Base-by-base conservation (phyloP, 2,888 invertebrate species). In the Caenorhabditis sp. region DNA sequence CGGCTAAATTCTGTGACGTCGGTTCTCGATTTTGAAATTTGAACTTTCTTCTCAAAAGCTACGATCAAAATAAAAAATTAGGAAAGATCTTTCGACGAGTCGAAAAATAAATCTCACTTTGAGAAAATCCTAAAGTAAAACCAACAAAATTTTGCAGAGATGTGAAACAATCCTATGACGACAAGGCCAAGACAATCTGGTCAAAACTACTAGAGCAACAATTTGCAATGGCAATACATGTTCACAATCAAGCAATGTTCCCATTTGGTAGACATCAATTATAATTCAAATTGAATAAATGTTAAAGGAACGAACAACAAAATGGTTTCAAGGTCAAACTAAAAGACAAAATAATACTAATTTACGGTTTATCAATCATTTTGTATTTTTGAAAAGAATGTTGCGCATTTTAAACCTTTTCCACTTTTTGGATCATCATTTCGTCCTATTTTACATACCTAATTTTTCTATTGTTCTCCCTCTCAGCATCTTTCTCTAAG, bases 161-260 rank as follows among this genome's bases (percentile, higher is more conserved):
- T n/a, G 54, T 78, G 23, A 63, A 74, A 43, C 78, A 78, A 43
- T 51, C 71, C 27, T 61, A 68, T 6, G 78, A 81, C 21, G 58
- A 58, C 4, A 70, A 69, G 12, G 78, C 76, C 3, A 58, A 65
- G 19, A 19, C 53, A 4, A 27, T 78, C 5, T 81, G 77, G 78
- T 49, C 61, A 1, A 58, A 65, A 5, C 43, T 81, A 1, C 31
- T 81, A 14, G 71, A 81, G 37, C 81, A 81, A 57, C 81, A 78
- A 62, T 77, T 81, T 51, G 58, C 77, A 10, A 27, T 77, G 6
- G 66, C 74, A 5, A 73, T 78, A 6, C 77, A 74, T 37, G 70
- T 75, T 21, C 81, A 81, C 57, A 73, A 73, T 51, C 66, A 66
- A 31, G 62, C 62, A 50, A 10, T 72, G 12, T 72, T 72, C 31